Base-by-base conservation (phyloP, 2,113 vertebrate species). In the Oophaga pumilio region DNA sequence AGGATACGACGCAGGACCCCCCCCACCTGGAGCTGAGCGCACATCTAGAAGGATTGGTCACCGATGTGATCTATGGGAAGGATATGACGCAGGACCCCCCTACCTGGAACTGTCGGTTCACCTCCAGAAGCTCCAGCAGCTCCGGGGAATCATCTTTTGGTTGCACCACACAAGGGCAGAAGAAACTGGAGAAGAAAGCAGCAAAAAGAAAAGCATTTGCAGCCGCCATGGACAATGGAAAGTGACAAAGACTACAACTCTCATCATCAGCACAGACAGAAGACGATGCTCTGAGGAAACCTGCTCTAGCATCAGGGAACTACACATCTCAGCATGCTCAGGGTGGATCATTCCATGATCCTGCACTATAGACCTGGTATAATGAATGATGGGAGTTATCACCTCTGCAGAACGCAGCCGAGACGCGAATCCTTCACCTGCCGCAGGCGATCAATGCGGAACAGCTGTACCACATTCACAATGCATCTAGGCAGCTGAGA, bases 91-190 rank as follows among this genome's bases (percentile, higher is more conserved):
- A 82, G 60, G 57, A 50, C 64, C 18, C 62, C 18, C 69, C 50
- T n/a, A 96, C 95, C 95, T 96, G 95, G 87, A 93, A 96, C 86
- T 94, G 93, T 10, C 92, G 86, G 89, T 96, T 96, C 86, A 95
- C 76, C 53, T 94, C 90, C 11, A 95, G 76, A 24, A 96, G 87
- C 88, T 95, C 94, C 64, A 78, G 90, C 0, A 96, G 93, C n/a
- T 95, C 93, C n/a, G 91, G 84, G 76, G 95, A 96, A 59, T 77
- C 89, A 6, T 90, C 82, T 0, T 50, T 86, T 22, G 95, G 95
- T 17, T 91, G 92, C 4, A 94, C 93, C 89, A 96, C 91, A 87
- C 95, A 96, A 0, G 95, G 93, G 86, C 95, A 96, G 91, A 96
- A 96, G 52, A 93, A 92, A 77, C 95, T 96, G 84, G 15, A 43